These are phyloP conservation scores for Gisinianus flammeolus DNA, from an alignment of 2,888 invertebrate genomes.

Conservation along the genomic window DNA sequence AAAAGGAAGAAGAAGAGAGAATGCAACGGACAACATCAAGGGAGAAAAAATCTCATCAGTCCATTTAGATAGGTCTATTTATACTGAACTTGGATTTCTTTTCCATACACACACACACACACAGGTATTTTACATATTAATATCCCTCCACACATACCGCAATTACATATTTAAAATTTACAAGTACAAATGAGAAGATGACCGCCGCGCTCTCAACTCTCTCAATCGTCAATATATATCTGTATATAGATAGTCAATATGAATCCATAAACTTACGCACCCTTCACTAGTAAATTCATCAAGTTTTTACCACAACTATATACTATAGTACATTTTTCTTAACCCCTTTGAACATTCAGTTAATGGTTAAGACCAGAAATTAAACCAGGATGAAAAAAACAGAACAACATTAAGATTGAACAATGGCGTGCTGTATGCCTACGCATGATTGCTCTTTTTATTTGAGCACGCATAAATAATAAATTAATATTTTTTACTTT, in stretches of 20 bases:
- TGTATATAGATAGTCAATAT: too few relatives aligned
- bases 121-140: background rate
- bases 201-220: too few relatives aligned
- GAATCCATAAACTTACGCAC: too few relatives aligned
- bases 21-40: background rate
- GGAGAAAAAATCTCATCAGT: background rate
- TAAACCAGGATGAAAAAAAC: conserved; percentile 29
- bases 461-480: conserved; percentile 30
- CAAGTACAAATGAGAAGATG: too few relatives aligned
- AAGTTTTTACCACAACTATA: background rate
- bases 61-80: background rate
- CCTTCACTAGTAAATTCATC: too few relatives aligned
- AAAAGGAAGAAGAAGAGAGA: background rate
- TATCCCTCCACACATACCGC: background rate
- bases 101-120: background rate
- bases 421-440: background rate
- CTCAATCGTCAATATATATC: too few relatives aligned
- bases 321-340: conserved; percentile 15
- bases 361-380: too few relatives aligned
- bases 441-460: conserved; percentile 25
- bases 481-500: conserved; percentile 11
- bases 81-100: background rate
- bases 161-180: background rate
- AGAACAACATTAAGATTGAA: too few relatives aligned
- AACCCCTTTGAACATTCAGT: too few relatives aligned